A percentile compares a stretch with the other conserved stretches of the same genome.
Evolutionary conservation across 2,888 invertebrate genomes (phyloP).

Genomic region (Pediacus dermestoides): DNA sequence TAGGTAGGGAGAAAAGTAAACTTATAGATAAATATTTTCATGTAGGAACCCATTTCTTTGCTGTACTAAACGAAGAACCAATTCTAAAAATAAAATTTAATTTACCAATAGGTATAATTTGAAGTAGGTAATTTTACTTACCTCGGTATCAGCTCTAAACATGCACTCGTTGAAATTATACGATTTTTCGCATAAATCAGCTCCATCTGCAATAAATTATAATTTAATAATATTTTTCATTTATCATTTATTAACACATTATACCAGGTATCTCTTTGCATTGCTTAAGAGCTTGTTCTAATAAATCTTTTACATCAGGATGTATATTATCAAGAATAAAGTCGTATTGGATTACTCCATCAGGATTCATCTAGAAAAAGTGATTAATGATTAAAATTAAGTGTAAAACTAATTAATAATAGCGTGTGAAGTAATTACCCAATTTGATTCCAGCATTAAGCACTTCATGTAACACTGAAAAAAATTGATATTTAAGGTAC

Average conservation of each 20-base stretch:
- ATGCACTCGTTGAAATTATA: slow-evolving; percentile 40
- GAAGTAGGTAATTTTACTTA: slow-evolving; percentile 27
- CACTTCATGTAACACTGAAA: slow-evolving; percentile 44
- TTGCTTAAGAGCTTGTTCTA: slow-evolving; percentile 33
- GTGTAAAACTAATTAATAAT: slow-evolving; percentile 4
- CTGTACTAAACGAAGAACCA: slow-evolving; percentile 31
- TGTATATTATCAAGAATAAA: slow-evolving; percentile 34
- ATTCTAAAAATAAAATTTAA: slow-evolving; percentile 27
- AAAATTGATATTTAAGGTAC: no score
- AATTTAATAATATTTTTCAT: neutral
- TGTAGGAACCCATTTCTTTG: no score
- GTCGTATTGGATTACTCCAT: slow-evolving; percentile 37
- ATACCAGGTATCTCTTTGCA: slow-evolving; percentile 29
- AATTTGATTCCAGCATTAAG: slow-evolving; percentile 38
- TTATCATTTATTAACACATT: neutral
- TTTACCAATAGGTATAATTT: slow-evolving; percentile 8
- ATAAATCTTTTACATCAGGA: slow-evolving; percentile 33
- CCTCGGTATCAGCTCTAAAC: slow-evolving; percentile 35
- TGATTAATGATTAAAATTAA: slow-evolving; percentile 7
- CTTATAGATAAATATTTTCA: no score
- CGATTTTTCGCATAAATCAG: slow-evolving; percentile 37
- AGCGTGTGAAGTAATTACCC: slow-evolving; percentile 32
- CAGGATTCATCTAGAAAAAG: slow-evolving; percentile 33
- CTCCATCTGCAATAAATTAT: slow-evolving; percentile 28
- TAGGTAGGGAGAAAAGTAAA: no score